A percentile compares a stretch with the other conserved stretches of the same genome.
Conservation (phyloP, 2,888 invertebrate species). For the Leptinotarsa rubiginosa region DNA sequence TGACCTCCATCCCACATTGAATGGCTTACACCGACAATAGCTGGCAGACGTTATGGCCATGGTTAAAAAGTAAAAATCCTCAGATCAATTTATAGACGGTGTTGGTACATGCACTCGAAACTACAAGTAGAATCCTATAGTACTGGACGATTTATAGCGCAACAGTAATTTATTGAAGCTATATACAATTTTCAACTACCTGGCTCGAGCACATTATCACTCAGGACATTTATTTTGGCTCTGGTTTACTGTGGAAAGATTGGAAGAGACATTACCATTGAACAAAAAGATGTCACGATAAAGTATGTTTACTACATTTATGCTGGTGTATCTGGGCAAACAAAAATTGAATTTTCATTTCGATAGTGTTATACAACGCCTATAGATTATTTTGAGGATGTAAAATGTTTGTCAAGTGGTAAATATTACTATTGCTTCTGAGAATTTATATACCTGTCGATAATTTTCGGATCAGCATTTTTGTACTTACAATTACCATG, state of each 20-base stretch:
- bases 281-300: neutral
- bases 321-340: neutral
- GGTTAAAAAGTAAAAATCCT: conserved; percentile 45
- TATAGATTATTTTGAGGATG: too few relatives aligned
- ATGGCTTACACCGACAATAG: conserved; percentile 44
- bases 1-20: conserved; percentile 37
- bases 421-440: too few relatives aligned
- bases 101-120: conserved; percentile 50
- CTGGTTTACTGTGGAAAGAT: conserved; percentile 16
- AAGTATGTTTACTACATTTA: neutral
- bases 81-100: conserved; percentile 51
- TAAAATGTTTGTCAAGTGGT: too few relatives aligned
- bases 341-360: too few relatives aligned
- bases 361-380: too few relatives aligned
- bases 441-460: too few relatives aligned
- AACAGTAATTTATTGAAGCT: conserved; percentile 36
- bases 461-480: too few relatives aligned
- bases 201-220: conserved; percentile 27
- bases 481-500: too few relatives aligned
- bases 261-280: neutral
- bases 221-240: conserved; percentile 23
- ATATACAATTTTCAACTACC: conserved; percentile 53
- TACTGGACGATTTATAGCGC: conserved; percentile 49
- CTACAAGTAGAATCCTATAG: conserved; percentile 54
- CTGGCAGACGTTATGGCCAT: conserved; percentile 47